Evolutionary conservation across 2,113 vertebrate genomes (phyloP), one percentile per base, ranked within the genome.

Genomic region (Edolisoma coerulescens): DNA sequence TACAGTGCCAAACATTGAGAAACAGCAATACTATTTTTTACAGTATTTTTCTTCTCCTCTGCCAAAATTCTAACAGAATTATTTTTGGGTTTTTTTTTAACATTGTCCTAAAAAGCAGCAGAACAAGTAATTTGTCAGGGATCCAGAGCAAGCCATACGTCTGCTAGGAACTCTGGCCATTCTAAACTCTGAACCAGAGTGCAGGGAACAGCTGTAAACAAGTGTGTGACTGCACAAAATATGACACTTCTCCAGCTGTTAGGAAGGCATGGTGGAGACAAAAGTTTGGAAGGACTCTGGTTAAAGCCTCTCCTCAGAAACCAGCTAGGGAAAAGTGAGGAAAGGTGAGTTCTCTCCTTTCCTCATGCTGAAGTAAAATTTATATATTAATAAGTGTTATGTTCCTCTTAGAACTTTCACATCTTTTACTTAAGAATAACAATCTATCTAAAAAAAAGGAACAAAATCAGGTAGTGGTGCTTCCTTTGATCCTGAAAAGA

Each of bases 61-160:
- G 26, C 27, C 28, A 15, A 33, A 93, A 82, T 89, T 81, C 13
- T 32, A 74, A 54, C 22, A 54, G 8, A 22, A 2, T 33, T 16
- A 5, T 6, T 3, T 4, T 37, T n/a, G n/a, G n/a, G n/a, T 42
- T 35, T 19, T n/a, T 44, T n/a, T 27, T 20, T 1, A 15, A 2
- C 2, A 0, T 22, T 52, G 11, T 42, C 42, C 50, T 80, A 45
- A 84, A 92, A 83, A 42, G 4, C 59, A 77, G 20, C 5, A 33
- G 33, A 73, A 39, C 2, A 44, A 41, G 18, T 24, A 39, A 69
- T 16, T 47, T 53, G 2, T 37, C 33, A 64, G 37, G 10, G 37
- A 16, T 44, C 9, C 35, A 8, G 20, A 53, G 67, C 30, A 77
- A 84, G 30, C 12, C 16, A 8, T 26, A 24, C 3, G 10, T 27